phyloP scores from a whole-genome alignment of 2,888 invertebrate species.

The Drosophila glabriapex region DNA sequence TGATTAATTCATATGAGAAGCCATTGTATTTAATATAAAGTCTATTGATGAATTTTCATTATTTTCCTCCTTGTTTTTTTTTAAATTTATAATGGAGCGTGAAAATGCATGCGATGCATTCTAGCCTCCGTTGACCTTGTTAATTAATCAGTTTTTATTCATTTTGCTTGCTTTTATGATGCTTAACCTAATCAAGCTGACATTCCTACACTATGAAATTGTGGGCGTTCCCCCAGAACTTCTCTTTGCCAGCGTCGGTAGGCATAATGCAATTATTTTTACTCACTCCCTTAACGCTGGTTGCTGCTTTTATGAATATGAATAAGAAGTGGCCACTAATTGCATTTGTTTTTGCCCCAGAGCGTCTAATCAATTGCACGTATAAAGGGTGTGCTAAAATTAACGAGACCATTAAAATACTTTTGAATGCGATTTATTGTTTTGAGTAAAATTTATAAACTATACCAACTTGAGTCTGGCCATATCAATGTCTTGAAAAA shows the following conservation, averaged over 20 bases:
- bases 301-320: not conserved
- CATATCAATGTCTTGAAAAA: slow-evolving; percentile 27
- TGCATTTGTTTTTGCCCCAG: slow-evolving; percentile 32
- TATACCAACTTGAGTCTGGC: slow-evolving; percentile 27
- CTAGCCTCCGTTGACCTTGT: slow-evolving; percentile 11
- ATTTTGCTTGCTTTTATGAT: not conserved
- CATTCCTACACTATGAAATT: slow-evolving; percentile 37
- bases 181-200: slow-evolving; percentile 1
- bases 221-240: slow-evolving; percentile 23
- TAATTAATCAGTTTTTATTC: slow-evolving; percentile 1
- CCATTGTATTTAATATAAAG: slow-evolving; percentile 1
- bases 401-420: not conserved
- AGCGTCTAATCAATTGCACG: slow-evolving; percentile 23
- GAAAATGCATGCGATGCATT: not conserved
- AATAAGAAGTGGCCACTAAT: slow-evolving; percentile 22
- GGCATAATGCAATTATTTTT: not conserved
- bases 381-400: slow-evolving; percentile 42
- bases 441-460: too few relatives aligned
- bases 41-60: not conserved
- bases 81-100: not conserved
- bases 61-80: not conserved
- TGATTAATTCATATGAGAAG: not conserved
- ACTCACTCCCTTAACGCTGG: not conserved
- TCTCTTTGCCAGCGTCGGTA: not conserved
- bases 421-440: not conserved